Evolutionary conservation across 2,888 invertebrate genomes (phyloP), one percentile per base, ranked within the genome.

Genomic region (Ctenicera cuprea): DNA sequence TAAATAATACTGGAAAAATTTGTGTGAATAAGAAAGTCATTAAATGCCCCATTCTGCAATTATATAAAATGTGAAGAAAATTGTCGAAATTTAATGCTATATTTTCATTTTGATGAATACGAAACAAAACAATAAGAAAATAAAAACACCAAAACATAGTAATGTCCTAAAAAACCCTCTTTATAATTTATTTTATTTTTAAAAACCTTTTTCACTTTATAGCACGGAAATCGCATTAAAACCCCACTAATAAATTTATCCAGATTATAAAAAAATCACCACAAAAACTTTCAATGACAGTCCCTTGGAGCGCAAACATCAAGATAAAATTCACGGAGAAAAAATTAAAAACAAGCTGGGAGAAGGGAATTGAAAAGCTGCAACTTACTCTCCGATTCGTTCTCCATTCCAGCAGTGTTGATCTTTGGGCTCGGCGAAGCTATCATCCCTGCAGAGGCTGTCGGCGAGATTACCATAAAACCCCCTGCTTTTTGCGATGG

Each of bases 341-440:
- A 14, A 48, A 48, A 48, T 48, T 48, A 48, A 48, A 48, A 48
- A 18, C 9, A 45, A 45, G 14, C 14, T 3, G 48, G 48, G n/a
- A 26, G 22, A 22, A 7, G 50, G 22, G 4, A 50, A 16, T 16
- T 43, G 14, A 50, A 38, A 41, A 43, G 14, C 7, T 12, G 5
- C 3, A 22, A 93, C 94, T 92, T 83, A 94, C 94, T 93, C 93
- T 87, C 92, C 94, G 80, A 94, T 89, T 75, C 90, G 86, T 79
- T 93, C 91, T 61, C 95, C 95, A 83, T 95, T 95, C 95, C 95
- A 96, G 86, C 96, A 96, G 76, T 90, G 90, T 74, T 92, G 92
- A 79, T 92, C 91, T 43, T 90, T 89, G 33, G 90, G 89, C 59
- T 90, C 91, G 3, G 93, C 91, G 77, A 93, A 91, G 79, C 91